These are phyloP conservation scores for Dichetophora obliterata DNA, from an alignment of 2,888 invertebrate species.

Conservation along the genomic window DNA sequence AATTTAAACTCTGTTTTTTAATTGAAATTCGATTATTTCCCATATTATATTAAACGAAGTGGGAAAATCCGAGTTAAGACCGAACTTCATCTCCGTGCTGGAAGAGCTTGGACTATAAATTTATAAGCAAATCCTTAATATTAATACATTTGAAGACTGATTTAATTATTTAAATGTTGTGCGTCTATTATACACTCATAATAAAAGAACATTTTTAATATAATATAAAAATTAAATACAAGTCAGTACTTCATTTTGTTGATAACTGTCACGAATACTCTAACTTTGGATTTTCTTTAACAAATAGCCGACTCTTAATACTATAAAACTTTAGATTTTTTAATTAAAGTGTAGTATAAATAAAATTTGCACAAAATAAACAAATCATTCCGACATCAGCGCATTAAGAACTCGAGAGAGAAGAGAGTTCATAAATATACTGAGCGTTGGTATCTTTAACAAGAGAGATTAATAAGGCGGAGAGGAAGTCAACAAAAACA, in stretches of 20 bases:
- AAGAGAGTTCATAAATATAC: not conserved
- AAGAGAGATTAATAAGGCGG: not conserved
- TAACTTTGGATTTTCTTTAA: too few relatives aligned
- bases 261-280: not conserved
- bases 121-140: not conserved
- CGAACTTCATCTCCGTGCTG: too few relatives aligned
- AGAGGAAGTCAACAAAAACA: not conserved
- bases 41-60: not conserved
- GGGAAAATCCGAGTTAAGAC: not conserved
- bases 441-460: too few relatives aligned
- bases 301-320: too few relatives aligned
- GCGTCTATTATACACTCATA: conserved; percentile 57
- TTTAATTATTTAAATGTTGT: conserved; percentile 68
- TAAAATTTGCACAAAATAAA: conserved; percentile 39
- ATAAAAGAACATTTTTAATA: not conserved
- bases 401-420: not conserved
- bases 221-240: not conserved
- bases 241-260: not conserved
- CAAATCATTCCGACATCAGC: conserved; percentile 32
- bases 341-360: conserved; percentile 26
- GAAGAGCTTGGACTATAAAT: too few relatives aligned
- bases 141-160: conserved; percentile 65
- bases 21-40: too few relatives aligned
- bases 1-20: too few relatives aligned
- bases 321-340: not conserved